phyloP scores from a whole-genome alignment of 2,113 vertebrate genomes.

The Thomomys bottae region DNA sequence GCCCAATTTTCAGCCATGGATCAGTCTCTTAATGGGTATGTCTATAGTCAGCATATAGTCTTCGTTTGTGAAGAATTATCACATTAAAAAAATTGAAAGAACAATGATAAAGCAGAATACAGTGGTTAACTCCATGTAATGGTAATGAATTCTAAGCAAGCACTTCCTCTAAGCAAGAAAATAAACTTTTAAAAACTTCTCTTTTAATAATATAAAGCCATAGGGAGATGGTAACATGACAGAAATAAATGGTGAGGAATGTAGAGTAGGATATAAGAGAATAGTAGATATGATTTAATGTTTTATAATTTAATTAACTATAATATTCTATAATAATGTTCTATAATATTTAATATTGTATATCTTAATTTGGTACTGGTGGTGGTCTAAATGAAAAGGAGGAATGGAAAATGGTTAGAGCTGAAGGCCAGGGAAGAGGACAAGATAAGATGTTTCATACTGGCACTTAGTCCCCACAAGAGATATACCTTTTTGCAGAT shows the following conservation, averaged over 20 bases:
- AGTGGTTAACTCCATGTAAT: neutral
- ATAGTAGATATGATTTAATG: neutral
- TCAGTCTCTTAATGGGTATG: neutral
- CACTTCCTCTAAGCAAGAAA: neutral
- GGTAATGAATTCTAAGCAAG: neutral
- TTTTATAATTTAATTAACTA: too few relatives aligned
- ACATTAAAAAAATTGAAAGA: neutral
- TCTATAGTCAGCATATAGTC: neutral
- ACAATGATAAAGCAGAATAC: neutral
- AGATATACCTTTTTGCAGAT: constrained; percentile 90
- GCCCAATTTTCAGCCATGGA: neutral
- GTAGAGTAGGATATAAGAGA: neutral
- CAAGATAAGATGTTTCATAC: neutral
- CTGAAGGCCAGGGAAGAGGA: neutral
- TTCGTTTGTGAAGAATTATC: neutral
- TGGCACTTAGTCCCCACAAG: neutral
- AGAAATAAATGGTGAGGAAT: neutral
- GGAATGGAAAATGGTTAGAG: neutral
- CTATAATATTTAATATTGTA: too few relatives aligned
- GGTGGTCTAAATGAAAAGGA: neutral
- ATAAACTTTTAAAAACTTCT: neutral
- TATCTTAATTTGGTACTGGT: neutral
- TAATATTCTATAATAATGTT: too few relatives aligned
- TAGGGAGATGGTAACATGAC: neutral
- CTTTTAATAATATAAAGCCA: neutral